Evolutionary conservation across 2,113 vertebrate genomes (phyloP), one percentile per base, ranked within the genome.

Genomic region (Ia io): DNA sequence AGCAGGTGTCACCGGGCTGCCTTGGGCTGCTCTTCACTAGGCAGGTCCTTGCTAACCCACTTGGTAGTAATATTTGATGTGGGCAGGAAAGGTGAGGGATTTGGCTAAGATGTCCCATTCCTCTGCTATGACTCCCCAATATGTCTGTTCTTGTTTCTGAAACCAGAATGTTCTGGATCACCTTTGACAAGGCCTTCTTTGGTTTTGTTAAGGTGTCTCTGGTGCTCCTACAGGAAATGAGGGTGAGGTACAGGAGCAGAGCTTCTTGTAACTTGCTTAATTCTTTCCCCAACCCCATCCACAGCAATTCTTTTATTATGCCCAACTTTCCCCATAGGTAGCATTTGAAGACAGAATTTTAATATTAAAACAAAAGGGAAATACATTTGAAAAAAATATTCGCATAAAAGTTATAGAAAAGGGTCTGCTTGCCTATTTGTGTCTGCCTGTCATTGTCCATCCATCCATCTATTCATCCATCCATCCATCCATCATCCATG

Each of bases 401-500:
- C 40, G 42, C 56, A 49, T 12, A 1, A 16, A 51, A 9, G 3
- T 40, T 63, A 59, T 1, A 70, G 42, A 67, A 86, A 76, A 65
- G 2, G 6, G 8, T 32, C 56, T 71, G 23, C 56, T 42, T 88
- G 77, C 25, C 10, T 82, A 1, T 47, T 30, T 88, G 51, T 22
- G 6, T 84, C 42, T 91, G 28, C 61, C 9, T 91, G 28, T 70
- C 9, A 14, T 13, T 37, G n/a, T 35, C 37, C 11, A 9, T 18
- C 12, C 61, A 6, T 1, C 1, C 37, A 44, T 1, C 9, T 25
- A 2, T 1, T 59, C 44, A n/a, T 2, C 1, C 17, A 37, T 37
- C 37, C 20, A 80, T 32, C 56, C 25, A 59, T 18, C 67, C 20
- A 22, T 47, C 14, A 80, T 30, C 49, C 37, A 63, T 14, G 3